Base-by-base conservation (phyloP, 2,113 vertebrate genomes). In the Elachura formosa region DNA sequence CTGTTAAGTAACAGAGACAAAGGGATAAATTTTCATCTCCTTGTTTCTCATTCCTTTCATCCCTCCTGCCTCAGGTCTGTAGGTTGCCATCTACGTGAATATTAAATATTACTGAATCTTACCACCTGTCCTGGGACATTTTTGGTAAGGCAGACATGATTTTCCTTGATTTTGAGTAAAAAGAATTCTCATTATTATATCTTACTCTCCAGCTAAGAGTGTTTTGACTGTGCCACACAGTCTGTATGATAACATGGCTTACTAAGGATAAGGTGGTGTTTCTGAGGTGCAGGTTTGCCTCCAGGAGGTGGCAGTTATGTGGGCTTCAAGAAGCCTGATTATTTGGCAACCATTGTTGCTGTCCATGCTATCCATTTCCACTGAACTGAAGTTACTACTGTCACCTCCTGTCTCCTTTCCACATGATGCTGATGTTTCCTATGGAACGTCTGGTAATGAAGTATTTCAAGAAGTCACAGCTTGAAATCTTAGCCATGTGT, bases 171-270 rank as follows among this genome's bases (percentile, higher is more conserved):
- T 90, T 78, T 46, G 18, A 31, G 15, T 36, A 33, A 77, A 68
- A 83, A 26, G 24, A 58, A 5, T 25, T 86, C 23, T 25, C 4
- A 20, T 23, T 10, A 74, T 23, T 52, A 8, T 24, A 56, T 46
- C 11, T 3, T 3, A 11, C 51, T 46, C 3, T 25, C 24, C 31
- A 81, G 2, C 5, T 23, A 49, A 56, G 5, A 6, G 5, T 6
- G 0, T 38, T 16, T 40, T 87, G 43, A 4, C 24, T 82, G 16
- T 31, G 11, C 14, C 10, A 4, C 0, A 0, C 23, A 2, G 2
- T 67, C 38, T 54, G 62, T 24, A 21, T 14, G 59, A 48, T 5
- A 9, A 28, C 10, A 9, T 3, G 8, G 8, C 24, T 10, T 54
- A 10, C 7, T 16, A 41, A 29, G 20, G 33, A 5, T 52, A 29